Evolutionary conservation across 2,797 vertebrate genomes (phyloP).

Genomic region (Pantherophis alleghaniensis): DNA sequence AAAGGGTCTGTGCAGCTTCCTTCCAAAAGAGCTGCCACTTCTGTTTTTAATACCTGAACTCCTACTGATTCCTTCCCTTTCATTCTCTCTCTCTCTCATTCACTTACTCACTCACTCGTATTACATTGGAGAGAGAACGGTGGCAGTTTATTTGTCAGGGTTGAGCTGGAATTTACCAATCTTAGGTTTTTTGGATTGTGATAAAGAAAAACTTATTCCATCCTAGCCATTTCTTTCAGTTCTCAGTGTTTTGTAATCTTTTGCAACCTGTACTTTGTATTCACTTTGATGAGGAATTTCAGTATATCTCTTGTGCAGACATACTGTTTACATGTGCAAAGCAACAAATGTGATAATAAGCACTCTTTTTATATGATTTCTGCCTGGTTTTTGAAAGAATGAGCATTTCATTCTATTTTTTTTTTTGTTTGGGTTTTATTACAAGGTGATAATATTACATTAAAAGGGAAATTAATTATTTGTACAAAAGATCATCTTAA

Average conservation of each 20-base stretch:
- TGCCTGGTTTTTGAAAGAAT: neutral
- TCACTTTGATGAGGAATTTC: neutral
- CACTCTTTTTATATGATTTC: neutral
- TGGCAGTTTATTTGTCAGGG: neutral
- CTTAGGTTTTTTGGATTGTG: neutral
- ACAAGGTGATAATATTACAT: neutral
- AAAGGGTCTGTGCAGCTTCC: neutral
- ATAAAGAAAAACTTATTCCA: neutral
- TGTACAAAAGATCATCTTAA: neutral
- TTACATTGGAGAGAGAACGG: neutral
- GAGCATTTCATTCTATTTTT: neutral
- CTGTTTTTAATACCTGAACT: neutral
- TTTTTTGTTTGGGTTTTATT: constrained; percentile 2
- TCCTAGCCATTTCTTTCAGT: neutral
- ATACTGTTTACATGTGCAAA: neutral
- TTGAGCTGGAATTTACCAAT: neutral
- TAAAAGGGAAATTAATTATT: constrained; percentile 8
- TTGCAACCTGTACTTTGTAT: neutral
- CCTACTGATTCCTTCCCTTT: neutral
- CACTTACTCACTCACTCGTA: neutral
- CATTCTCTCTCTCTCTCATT: too few relatives aligned
- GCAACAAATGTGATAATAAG: neutral
- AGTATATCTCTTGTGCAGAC: neutral
- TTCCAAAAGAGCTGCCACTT: neutral
- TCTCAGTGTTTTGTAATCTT: neutral